Conservation (phyloP, 2,888 invertebrate genomes). For the Clivina fossor region DNA sequence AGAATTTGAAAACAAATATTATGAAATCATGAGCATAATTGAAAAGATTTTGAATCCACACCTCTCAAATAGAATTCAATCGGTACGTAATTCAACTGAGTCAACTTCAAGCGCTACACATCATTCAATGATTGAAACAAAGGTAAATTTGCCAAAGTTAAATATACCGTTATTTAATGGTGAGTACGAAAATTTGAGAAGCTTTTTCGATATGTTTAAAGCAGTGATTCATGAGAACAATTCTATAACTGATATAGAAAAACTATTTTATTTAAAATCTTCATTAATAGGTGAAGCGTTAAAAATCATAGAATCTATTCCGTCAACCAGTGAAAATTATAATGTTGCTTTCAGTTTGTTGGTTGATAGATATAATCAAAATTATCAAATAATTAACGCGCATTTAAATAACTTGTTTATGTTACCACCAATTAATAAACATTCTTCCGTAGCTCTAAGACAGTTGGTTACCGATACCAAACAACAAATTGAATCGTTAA, state of each 20-base stretch:
- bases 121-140: too few species aligned
- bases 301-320: constrained; percentile 36
- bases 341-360: constrained; percentile 29
- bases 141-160: constrained; percentile 25
- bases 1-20: too few species aligned
- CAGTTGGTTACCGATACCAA: background rate
- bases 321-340: constrained; percentile 33
- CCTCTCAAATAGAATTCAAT: too few species aligned
- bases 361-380: constrained; percentile 38
- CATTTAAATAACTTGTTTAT: constrained; percentile 40
- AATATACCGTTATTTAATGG: constrained; percentile 34
- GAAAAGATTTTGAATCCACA: too few species aligned
- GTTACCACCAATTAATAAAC: constrained; percentile 16
- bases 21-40: too few species aligned
- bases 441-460: background rate
- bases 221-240: constrained; percentile 33
- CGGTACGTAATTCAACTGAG: too few species aligned
- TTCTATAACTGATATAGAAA: constrained; percentile 28
- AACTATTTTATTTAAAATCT: constrained; percentile 35
- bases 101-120: too few species aligned
- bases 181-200: constrained; percentile 27
- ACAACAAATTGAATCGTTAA: background rate
- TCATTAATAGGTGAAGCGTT: constrained; percentile 32
- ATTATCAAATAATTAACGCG: constrained; percentile 37
- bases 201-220: constrained; percentile 34